Evolutionary conservation across 2,797 vertebrate genomes (phyloP), one percentile per base, ranked within the genome.

Genomic region (Hephaestus fuliginosus): DNA sequence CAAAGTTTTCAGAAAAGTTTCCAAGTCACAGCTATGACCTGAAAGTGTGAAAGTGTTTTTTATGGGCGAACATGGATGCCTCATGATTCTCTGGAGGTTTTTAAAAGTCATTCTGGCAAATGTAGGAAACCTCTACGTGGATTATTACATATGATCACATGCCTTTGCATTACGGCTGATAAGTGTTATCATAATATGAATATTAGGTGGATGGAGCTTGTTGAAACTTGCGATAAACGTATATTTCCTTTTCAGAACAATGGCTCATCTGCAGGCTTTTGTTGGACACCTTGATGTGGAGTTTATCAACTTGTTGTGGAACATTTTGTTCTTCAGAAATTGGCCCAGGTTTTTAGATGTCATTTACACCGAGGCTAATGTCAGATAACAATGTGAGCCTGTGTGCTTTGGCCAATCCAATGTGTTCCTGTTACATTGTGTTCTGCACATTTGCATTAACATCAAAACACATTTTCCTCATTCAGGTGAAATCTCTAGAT

Each of bases 101-200:
- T 60, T 57, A 0, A 48, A 61, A 28, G 61, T 78, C n/a, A 33
- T n/a, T 22, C 49, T 14, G 39, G 41, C 15, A 36, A 62, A n/a
- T 63, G 14, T 5, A n/a, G n/a, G n/a, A n/a, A n/a, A 60, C 28
- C 56, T 62, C 53, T 28, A 71, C 51, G 53, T 70, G 60, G 25
- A 30, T 22, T 55, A 55, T 65, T 51, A 70, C 9, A 60, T 2
- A 15, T 60, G 41, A 0, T 25, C 44, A 60, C 57, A n/a, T 20
- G 20, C 7, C 12, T 39, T n/a, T 30, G 48, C n/a, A 46, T 53
- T 46, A 17, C 33, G 52, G 11, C n/a, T 64, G n/a, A n/a, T 25
- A 25, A 25, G 25, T 25, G 25, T 25, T 25, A 25, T 25, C 25
- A 1, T 25, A 0, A 8, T 41, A 64, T 55, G 70, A 39, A 53